Conservation (phyloP, 1,140 invertebrate species). For the Dinothrombium tinctorium region DNA sequence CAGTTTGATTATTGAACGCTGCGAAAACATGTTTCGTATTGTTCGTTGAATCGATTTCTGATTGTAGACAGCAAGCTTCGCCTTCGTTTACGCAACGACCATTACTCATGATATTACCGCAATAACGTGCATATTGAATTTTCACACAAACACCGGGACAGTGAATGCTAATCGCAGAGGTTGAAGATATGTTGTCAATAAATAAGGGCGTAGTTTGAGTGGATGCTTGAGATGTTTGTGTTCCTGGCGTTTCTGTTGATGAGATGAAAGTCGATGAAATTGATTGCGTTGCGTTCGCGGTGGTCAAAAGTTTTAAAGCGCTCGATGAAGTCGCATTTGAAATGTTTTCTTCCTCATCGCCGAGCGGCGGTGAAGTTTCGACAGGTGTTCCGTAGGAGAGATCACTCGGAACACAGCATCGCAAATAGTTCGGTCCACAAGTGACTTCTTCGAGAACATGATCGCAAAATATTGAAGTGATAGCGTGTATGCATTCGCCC, state of each 20-base stretch:
- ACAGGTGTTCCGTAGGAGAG: constrained; percentile 13
- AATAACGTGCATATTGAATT: constrained; percentile 11
- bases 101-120: constrained; percentile 4
- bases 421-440: constrained; percentile 13
- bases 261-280: constrained; percentile 21
- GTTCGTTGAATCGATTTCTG: constrained; percentile 6
- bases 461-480: constrained; percentile 17
- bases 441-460: constrained; percentile 15
- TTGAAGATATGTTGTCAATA: neutral
- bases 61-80: constrained; percentile 14
- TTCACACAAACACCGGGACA: constrained; percentile 15
- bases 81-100: constrained; percentile 9
- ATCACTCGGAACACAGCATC: constrained; percentile 15
- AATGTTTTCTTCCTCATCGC: neutral
- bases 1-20: constrained; percentile 21
- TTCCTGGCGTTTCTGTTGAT: neutral
- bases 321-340: neutral
- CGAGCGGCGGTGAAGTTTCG: constrained; percentile 14
- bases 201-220: neutral
- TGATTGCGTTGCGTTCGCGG: neutral
- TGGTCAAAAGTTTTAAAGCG: neutral
- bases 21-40: neutral
- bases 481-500: constrained; percentile 17
- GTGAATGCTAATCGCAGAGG: neutral
- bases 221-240: neutral